Evolutionary conservation across 2,888 invertebrate genomes (phyloP), one percentile per base, ranked within the genome.

Genomic region (Meta bourneti): DNA sequence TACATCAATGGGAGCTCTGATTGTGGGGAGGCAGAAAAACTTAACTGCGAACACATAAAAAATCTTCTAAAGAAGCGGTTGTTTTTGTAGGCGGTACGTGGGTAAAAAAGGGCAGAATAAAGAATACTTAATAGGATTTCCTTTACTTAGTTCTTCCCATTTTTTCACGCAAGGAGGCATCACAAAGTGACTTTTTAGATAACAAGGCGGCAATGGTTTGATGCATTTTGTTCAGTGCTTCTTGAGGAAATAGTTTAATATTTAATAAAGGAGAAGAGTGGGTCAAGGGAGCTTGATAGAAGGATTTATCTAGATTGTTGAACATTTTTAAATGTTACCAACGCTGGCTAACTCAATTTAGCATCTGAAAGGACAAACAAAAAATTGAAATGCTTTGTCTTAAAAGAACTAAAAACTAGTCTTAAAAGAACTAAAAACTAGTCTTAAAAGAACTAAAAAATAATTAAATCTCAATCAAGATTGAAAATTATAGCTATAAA

Each of bases 1-100:
- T 75, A 48, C 75, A 61, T 75, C 84, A 75, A 84, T 84, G 54
- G 54, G 20, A 61, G 54, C 75, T 75, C 84, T 34, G n/a, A 69
- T 79, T 79, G 61, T 34, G 34, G n/a, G 19, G 13, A 70, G 81
- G 20, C 51, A 75, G 75, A 81, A 81, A 34, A 20, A 11, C 54
- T 11, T 20, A 83, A 52, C 34, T 48, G 78, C 52, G 52, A 78
- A 11, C 51, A 78, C 49, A 78, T n/a, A 72, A 72, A 16, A 72
- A 19, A 72, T 16, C 9, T 72, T 72, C 72, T 19, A 78, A 78
- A 52, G 78, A 48, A 61, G 61, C 61, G 61, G 61, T 61, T 61
- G 61, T 79, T 79, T 34, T 61, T 61, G 61, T 61, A 61, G 7
- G 20, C 34, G 69, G 7, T 34, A 34, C 34, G 34, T 34, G 34